Conservation (phyloP, 92 coral and sea anemone species). For the Porites lobata region DNA sequence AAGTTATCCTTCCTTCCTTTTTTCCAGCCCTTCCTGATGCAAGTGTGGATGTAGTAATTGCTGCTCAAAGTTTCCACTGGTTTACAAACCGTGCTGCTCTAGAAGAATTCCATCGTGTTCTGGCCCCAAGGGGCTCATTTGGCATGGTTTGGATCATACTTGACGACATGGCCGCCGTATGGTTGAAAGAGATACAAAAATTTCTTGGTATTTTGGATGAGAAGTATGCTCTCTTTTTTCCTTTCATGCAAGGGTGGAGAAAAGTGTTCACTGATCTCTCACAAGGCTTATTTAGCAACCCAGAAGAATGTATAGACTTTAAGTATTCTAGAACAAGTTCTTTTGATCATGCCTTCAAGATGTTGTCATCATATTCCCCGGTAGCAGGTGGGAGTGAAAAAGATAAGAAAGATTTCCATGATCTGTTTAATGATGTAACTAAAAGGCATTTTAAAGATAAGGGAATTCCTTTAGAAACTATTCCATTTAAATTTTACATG, state of each 20-base stretch:
- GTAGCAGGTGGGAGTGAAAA: slow-evolving; percentile 23
- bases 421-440: slow-evolving; percentile 14
- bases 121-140: slow-evolving; percentile 20
- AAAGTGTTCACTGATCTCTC: neutral
- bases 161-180: neutral
- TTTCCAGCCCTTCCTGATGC: slow-evolving; percentile 24
- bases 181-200: neutral
- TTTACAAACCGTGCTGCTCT: slow-evolving; percentile 23
- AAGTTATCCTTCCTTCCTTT: too few species aligned
- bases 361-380: neutral
- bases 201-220: neutral
- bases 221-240: neutral
- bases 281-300: slow-evolving; percentile 9
- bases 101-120: slow-evolving; percentile 15
- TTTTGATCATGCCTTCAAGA: slow-evolving; percentile 16
- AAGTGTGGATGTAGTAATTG: slow-evolving; percentile 26
- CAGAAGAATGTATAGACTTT: neutral
- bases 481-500: slow-evolving; percentile 5
- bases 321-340: neutral
- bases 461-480: neutral
- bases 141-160: neutral
- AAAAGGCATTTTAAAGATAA: slow-evolving; percentile 16
- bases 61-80: slow-evolving; percentile 33
- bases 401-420: slow-evolving; percentile 1
- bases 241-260: slow-evolving; percentile 12